Evolutionary conservation across 2,113 vertebrate genomes (phyloP).

Genomic region (Pituophis catenifer): DNA sequence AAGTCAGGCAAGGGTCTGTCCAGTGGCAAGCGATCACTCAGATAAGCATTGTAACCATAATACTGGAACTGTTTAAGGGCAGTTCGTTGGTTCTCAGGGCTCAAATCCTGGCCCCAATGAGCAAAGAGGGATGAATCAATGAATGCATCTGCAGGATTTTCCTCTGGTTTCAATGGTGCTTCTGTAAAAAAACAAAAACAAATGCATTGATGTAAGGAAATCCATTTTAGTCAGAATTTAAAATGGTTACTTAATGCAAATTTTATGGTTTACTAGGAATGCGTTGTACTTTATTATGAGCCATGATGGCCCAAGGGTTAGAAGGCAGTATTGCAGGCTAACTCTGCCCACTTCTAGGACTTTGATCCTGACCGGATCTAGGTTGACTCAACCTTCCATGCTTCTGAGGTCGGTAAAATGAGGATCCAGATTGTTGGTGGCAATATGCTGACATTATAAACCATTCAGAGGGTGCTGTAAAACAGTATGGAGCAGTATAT

Average conservation of each 20-base stretch:
- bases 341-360: not conserved
- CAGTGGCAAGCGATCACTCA: conserved; percentile 91
- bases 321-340: not conserved
- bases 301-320: not conserved
- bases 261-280: not conserved
- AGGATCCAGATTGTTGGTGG: no score
- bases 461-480: not conserved
- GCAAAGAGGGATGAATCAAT: conserved; percentile 92
- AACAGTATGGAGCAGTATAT: not conserved
- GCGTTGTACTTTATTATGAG: not conserved
- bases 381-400: not conserved
- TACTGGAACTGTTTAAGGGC: conserved; percentile 97
- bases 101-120: conserved; percentile 94
- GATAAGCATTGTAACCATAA: conserved; percentile 96
- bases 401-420: not conserved
- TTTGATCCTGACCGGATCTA: not conserved
- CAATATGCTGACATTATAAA: not conserved
- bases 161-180: conserved; percentile 82
- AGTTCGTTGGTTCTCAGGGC: conserved; percentile 80
- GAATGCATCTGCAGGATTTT: conserved; percentile 78
- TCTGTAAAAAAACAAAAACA: conserved; percentile 65
- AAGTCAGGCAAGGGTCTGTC: conserved; percentile 89
- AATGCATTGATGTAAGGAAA: not conserved
- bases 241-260: not conserved
- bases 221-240: not conserved